Percentiles rank a stretch among this genome's conserved stretches.
Conservation (phyloP, 2,888 invertebrate genomes). For the Lydus trimaculatus region DNA sequence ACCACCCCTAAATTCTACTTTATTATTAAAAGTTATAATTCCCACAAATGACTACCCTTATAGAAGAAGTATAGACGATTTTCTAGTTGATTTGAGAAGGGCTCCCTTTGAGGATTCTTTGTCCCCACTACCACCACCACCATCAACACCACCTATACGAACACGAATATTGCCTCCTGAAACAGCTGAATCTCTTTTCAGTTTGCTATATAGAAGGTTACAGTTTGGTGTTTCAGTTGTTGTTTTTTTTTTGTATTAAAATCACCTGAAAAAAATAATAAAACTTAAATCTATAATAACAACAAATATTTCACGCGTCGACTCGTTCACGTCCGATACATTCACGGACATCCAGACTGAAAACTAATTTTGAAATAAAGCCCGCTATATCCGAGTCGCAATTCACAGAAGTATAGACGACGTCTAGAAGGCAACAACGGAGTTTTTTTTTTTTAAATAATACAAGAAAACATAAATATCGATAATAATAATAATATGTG, state of each 20-base stretch:
- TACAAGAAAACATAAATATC: not conserved
- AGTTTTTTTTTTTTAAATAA: slow-evolving; percentile 10
- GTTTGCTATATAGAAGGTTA: not conserved
- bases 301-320: slow-evolving; percentile 23
- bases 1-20: not conserved
- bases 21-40: not conserved
- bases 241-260: not conserved
- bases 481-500: slow-evolving; percentile 39
- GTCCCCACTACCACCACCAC: not conserved
- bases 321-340: slow-evolving; percentile 23
- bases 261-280: slow-evolving; percentile 8
- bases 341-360: slow-evolving; percentile 38
- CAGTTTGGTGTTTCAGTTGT: not conserved
- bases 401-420: slow-evolving; percentile 43
- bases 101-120: not conserved
- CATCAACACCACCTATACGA: not conserved
- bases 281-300: slow-evolving; percentile 12
- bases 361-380: slow-evolving; percentile 49
- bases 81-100: not conserved
- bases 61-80: too few species aligned
- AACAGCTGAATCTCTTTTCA: not conserved
- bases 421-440: slow-evolving; percentile 34
- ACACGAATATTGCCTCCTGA: not conserved
- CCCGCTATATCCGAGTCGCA: slow-evolving; percentile 41
- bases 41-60: not conserved